These are phyloP conservation scores for Sternarchorhynchus goeldii DNA, from an alignment of 2,797 vertebrate species.

Conservation along the genomic window DNA sequence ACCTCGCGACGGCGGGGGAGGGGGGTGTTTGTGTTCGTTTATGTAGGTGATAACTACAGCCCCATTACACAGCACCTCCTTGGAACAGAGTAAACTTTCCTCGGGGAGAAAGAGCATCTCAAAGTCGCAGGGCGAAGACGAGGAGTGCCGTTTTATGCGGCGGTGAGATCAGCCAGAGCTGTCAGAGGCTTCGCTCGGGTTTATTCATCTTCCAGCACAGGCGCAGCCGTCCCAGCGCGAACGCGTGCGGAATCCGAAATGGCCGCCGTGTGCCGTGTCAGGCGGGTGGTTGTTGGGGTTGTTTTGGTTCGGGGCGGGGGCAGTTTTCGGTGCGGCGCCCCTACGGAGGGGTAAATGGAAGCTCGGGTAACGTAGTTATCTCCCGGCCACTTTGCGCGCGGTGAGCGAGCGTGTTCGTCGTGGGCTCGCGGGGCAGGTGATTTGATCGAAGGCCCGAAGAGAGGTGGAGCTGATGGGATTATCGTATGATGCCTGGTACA, in stretches of 20 bases:
- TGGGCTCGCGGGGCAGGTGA: constrained; percentile 35
- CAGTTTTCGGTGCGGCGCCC: neutral
- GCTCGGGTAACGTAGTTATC: constrained; percentile 60
- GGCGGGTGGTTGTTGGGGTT: constrained; percentile 8
- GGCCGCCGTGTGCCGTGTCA: constrained; percentile 39
- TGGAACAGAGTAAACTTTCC: constrained; percentile 59
- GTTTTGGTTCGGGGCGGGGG: too few relatives aligned
- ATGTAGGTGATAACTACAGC: constrained; percentile 61
- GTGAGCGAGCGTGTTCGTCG: constrained; percentile 64
- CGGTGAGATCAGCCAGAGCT: constrained; percentile 29
- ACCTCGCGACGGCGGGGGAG: constrained; percentile 45
- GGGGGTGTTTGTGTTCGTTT: constrained; percentile 60
- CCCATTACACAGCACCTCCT: constrained; percentile 29
- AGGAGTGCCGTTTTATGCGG: constrained; percentile 36
- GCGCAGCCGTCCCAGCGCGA: constrained; percentile 18
- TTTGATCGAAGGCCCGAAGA: constrained; percentile 22
- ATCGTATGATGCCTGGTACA: constrained; percentile 63
- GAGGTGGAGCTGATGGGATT: constrained; percentile 67
- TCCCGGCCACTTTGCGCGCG: constrained; percentile 38
- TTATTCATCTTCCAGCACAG: constrained; percentile 37
- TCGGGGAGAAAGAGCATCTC: constrained; percentile 55
- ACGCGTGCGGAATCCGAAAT: constrained; percentile 51
- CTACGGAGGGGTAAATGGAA: constrained; percentile 59
- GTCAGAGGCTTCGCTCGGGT: constrained; percentile 44
- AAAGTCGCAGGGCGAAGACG: constrained; percentile 34